These are phyloP conservation scores for Botia kubotai DNA, from an alignment of 2,797 vertebrate species.

Conservation along the genomic window DNA sequence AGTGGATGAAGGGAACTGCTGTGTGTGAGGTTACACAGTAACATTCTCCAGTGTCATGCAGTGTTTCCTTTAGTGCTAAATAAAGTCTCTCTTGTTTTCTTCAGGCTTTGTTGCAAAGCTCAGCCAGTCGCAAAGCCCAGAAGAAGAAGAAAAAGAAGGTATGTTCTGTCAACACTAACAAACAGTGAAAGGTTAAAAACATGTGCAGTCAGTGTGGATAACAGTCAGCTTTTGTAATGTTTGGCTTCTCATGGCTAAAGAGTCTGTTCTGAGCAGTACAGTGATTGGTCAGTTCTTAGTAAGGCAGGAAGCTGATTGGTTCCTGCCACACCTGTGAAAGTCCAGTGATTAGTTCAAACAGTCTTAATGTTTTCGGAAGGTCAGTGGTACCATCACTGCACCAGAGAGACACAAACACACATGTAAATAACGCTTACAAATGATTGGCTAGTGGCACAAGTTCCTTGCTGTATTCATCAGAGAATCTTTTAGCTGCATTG, in stretches of 20 bases:
- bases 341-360: not conserved
- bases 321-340: too few species aligned
- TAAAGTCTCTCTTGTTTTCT: not conserved
- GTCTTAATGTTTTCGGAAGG: not conserved
- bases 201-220: too few species aligned
- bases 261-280: too few species aligned
- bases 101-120: slow-evolving; percentile 94
- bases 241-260: too few species aligned
- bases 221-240: too few species aligned
- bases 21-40: not conserved
- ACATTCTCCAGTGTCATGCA: not conserved
- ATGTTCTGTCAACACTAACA: slow-evolving; percentile 57
- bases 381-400: not conserved
- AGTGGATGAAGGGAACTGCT: not conserved
- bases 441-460: too few species aligned
- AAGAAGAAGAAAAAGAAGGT: slow-evolving; percentile 99
- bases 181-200: not conserved
- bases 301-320: too few species aligned
- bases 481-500: too few species aligned
- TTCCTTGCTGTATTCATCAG: too few species aligned
- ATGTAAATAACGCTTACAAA: too few species aligned
- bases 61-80: slow-evolving; percentile 11
- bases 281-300: too few species aligned
- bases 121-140: slow-evolving; percentile 94
- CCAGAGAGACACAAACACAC: too few species aligned